Evolutionary conservation across 2,888 invertebrate species (phyloP).

Genomic region (Limnephilus lunatus): DNA sequence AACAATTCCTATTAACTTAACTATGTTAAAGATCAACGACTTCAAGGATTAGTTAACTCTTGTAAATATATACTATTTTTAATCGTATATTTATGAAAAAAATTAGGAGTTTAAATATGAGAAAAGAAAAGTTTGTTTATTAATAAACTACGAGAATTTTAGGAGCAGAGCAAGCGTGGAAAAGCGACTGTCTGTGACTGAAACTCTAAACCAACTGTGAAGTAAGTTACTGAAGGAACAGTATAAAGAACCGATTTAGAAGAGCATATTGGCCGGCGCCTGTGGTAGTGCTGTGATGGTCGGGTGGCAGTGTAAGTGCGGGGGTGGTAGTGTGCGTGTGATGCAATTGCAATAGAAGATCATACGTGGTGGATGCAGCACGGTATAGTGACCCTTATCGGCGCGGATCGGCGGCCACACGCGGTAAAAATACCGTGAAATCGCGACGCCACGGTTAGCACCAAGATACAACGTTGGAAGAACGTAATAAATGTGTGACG

Average conservation of each 20-base stretch:
- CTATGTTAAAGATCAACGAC: background rate
- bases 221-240: background rate
- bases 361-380: conserved; percentile 34
- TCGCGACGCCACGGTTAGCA: background rate
- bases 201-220: conserved; percentile 59
- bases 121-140: background rate
- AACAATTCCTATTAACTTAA: background rate
- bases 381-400: conserved; percentile 54
- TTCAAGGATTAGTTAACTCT: background rate
- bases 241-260: conserved; percentile 48
- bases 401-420: conserved; percentile 17
- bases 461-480: background rate
- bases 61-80: background rate
- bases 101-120: background rate
- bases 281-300: conserved; percentile 13
- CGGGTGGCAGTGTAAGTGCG: background rate
- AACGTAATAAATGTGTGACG: background rate
- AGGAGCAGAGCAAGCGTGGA: background rate
- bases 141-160: conserved; percentile 49
- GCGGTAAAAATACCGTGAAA: conserved; percentile 27
- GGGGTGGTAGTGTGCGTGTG: background rate
- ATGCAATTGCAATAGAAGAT: conserved; percentile 19
- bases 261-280: conserved; percentile 33
- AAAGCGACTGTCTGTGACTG: conserved; percentile 46
- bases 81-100: background rate